Percentiles rank a stretch among this genome's conserved stretches.
phyloP scores from a whole-genome alignment of 37 sponge, comb jelly and placozoan species.

The Diacarnus erythraeanus region DNA sequence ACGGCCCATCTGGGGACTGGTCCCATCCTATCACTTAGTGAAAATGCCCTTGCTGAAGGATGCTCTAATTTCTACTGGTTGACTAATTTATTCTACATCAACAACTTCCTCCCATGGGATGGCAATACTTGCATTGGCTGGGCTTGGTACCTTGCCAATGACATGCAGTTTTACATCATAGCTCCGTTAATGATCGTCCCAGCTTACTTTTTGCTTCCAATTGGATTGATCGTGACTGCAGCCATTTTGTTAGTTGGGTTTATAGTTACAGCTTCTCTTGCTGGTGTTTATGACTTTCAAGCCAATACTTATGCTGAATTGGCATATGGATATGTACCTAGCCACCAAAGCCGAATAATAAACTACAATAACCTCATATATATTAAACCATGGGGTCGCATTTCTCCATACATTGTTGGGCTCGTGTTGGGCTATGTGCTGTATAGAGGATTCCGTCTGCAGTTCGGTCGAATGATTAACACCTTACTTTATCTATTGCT shows the following conservation, averaged over 20 bases:
- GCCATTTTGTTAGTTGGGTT: conserved; percentile 13
- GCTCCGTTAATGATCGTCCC: conserved; percentile 78
- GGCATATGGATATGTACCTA: background rate
- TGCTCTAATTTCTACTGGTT: conserved; percentile 73
- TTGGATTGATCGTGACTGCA: conserved; percentile 31
- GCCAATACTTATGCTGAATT: conserved; percentile 13
- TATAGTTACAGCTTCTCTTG: conserved; percentile 32
- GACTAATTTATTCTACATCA: conserved; percentile 87
- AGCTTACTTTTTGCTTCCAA: conserved; percentile 39
- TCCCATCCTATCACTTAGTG: background rate
- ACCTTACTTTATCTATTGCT: conserved; percentile 8
- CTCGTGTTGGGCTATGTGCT: conserved; percentile 73
- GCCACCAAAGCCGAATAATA: background rate
- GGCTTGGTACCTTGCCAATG: conserved; percentile 88
- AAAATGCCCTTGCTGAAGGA: too few species aligned
- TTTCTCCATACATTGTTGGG: conserved; percentile 86
- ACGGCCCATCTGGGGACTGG: conserved; percentile 13
- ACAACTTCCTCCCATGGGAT: conserved; percentile 82
- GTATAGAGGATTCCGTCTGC: conserved; percentile 34
- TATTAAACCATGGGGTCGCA: conserved; percentile 71
- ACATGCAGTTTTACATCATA: conserved; percentile 88
- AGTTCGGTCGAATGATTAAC: conserved; percentile 13
- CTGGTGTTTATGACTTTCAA: conserved; percentile 40
- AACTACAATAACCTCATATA: conserved; percentile 31
- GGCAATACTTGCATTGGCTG: conserved; percentile 69